Conservation (phyloP, 2,888 invertebrate species). For the Gymnosoma rotundatum region DNA sequence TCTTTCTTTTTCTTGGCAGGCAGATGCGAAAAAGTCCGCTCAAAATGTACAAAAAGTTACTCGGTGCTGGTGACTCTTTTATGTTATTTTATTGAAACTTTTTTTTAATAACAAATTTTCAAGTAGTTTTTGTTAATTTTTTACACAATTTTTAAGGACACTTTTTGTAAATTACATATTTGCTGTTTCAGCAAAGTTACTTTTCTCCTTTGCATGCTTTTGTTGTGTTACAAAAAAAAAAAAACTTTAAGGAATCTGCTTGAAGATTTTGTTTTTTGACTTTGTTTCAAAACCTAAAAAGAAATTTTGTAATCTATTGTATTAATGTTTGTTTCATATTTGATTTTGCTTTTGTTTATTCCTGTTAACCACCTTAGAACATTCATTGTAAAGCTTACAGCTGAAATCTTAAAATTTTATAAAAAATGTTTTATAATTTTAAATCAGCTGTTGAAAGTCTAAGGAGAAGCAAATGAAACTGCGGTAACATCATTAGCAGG, state of each 20-base stretch:
- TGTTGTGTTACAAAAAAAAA: not conserved
- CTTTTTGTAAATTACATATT: slow-evolving; percentile 22
- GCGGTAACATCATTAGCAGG: slow-evolving; percentile 37
- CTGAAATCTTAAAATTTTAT: too few species aligned
- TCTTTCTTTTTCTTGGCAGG: slow-evolving; percentile 20
- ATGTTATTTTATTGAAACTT: slow-evolving; percentile 16
- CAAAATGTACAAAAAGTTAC: slow-evolving; percentile 50
- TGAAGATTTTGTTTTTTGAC: not conserved
- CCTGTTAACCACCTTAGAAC: too few species aligned
- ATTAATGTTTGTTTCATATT: too few species aligned
- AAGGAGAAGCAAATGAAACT: not conserved
- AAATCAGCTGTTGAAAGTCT: not conserved
- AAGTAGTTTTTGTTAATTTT: slow-evolving; percentile 30
- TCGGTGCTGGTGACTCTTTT: slow-evolving; percentile 63
- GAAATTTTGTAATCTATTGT: too few species aligned
- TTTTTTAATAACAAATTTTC: not conserved
- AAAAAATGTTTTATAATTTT: too few species aligned
- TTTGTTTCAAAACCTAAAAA: not conserved
- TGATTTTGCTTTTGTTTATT: too few species aligned
- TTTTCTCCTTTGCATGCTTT: not conserved
- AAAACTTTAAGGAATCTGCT: not conserved
- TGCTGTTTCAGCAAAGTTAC: slow-evolving; percentile 25
- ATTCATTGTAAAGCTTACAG: too few species aligned
- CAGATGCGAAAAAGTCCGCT: slow-evolving; percentile 70
- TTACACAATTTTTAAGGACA: slow-evolving; percentile 38